Base-by-base conservation (phyloP, 1,140 invertebrate genomes). In the Berghia stephanieae region DNA sequence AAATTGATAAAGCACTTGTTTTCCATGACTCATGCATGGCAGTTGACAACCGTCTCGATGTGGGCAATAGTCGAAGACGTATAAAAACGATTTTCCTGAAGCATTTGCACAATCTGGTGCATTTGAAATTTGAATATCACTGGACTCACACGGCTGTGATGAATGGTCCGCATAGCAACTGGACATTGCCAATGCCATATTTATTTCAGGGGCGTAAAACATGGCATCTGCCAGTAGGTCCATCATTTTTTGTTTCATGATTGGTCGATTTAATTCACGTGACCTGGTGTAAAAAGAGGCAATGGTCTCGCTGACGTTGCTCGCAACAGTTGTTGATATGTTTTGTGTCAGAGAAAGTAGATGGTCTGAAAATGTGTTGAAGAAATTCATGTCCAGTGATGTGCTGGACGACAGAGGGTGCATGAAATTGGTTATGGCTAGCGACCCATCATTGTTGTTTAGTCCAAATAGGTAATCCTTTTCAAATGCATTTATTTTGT, bases 11-110 rank as follows among this genome's bases (percentile, higher is more conserved):
- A n/a, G n/a, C n/a, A n/a, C n/a, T n/a, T n/a, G n/a, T n/a, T n/a
- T n/a, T n/a, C n/a, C n/a, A n/a, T n/a, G n/a, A n/a, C n/a, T n/a
- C n/a, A n/a, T n/a, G n/a, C n/a, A n/a, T n/a, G n/a, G n/a, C n/a
- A n/a, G n/a, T n/a, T n/a, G n/a, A n/a, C n/a, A n/a, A n/a, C n/a
- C n/a, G n/a, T n/a, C n/a, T n/a, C n/a, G n/a, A n/a, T 44, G 34
- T 66, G 75, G 63, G 74, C 74, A 76, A 34, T 76, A 78, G 68
- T 71, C 49, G 10, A 76, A 76, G 5, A 36, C 27, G 43, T 49
- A 76, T 27, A 76, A 24, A 24, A 43, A 76, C 10, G 27, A 16
- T n/a, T 38, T 67, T 16, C 60, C 34, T 70, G 68, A n/a, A 2
- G 24, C 43, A 27, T 2, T 49, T 3, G 68, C 34, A 43, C 68